phyloP scores from a whole-genome alignment of 2,797 vertebrate genomes.

The Pangasius larnaudii region DNA sequence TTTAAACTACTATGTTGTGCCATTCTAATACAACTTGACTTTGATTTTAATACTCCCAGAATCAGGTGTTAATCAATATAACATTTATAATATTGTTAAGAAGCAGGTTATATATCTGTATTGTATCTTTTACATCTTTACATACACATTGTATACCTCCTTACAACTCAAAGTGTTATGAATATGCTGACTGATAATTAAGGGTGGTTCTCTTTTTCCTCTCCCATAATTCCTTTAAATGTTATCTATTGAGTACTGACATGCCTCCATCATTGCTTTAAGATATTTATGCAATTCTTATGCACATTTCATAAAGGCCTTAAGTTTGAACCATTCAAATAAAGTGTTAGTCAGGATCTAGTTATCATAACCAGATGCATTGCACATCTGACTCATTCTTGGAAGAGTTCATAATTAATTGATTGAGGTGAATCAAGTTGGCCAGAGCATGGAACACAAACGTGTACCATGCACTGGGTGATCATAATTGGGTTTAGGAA shows the following conservation, averaged over 20 bases:
- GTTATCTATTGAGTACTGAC: neutral
- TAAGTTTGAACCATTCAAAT: neutral
- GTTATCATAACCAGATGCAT: neutral
- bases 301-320: neutral
- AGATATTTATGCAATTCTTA: neutral
- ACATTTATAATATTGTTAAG: neutral
- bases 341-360: no score
- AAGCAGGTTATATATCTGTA: neutral
- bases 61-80: neutral
- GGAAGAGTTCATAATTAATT: neutral
- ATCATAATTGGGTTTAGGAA: neutral
- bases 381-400: neutral
- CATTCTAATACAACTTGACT: neutral
- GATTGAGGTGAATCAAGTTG: neutral
- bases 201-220: neutral
- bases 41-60: neutral
- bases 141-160: no score
- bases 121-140: neutral
- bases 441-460: neutral
- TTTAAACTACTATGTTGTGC: neutral
- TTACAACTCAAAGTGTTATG: neutral
- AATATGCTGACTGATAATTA: neutral
- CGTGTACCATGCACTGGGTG: neutral
- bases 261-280: neutral
- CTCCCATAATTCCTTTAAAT: neutral